Evolutionary conservation across 2,113 vertebrate species (phyloP).

Genomic region (Conger conger): DNA sequence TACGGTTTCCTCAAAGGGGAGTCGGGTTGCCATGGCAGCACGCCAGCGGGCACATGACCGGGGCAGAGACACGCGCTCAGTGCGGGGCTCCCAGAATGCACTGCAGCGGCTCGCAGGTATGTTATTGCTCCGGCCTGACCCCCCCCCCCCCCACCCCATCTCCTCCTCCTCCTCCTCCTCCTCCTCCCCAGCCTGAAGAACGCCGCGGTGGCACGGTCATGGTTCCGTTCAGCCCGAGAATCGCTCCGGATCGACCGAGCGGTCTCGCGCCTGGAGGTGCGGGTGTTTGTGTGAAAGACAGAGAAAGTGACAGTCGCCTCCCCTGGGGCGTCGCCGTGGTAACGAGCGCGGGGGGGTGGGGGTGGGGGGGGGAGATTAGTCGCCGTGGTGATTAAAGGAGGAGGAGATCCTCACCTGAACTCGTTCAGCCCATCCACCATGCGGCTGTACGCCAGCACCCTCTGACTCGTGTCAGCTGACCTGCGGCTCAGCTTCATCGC

Average conservation of each 20-base stretch:
- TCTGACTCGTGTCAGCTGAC: conserved; percentile 90
- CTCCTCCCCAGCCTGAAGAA: neutral
- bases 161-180: neutral
- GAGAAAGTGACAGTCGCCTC: neutral
- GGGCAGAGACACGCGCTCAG: conserved; percentile 48
- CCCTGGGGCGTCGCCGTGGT: neutral
- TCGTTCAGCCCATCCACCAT: conserved; percentile 97
- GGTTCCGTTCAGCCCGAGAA: neutral
- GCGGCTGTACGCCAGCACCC: conserved; percentile 89
- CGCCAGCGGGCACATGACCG: conserved; percentile 77
- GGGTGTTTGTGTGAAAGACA: too few species aligned
- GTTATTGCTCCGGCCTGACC: neutral
- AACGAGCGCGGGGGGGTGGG: neutral
- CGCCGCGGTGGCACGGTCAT: neutral
- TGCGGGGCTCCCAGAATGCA: conserved; percentile 4
- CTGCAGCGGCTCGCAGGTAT: neutral
- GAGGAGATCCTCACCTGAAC: conserved; percentile 79
- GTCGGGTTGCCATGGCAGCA: conserved; percentile 65
- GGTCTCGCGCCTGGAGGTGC: too few species aligned
- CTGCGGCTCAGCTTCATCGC: conserved; percentile 98
- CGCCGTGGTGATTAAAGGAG: neutral
- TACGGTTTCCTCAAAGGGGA: conserved; percentile 70
- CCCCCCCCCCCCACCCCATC: neutral
- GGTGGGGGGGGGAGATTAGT: too few species aligned
- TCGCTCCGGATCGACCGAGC: neutral